Base-by-base conservation (phyloP, 64 coral and sea anemone genomes). In the Trachythela sp. region DNA sequence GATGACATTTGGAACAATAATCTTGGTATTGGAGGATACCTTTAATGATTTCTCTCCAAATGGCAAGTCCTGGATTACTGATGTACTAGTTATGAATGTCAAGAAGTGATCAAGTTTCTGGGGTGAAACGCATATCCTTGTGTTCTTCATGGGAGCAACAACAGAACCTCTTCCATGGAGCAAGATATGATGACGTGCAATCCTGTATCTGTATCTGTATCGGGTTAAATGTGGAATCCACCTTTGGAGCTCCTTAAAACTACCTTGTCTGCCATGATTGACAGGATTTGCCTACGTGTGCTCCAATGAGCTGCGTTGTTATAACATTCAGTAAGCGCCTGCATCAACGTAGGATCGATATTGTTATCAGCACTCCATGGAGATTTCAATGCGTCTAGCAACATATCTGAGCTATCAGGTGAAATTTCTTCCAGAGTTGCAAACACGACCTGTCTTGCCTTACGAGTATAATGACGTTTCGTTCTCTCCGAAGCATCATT, bases 131-230 rank as follows among this genome's bases (percentile, higher is more conserved):
- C n/a, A n/a, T n/a, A n/a, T n/a, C n/a, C n/a, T n/a, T n/a, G n/a
- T n/a, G n/a, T n/a, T n/a, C n/a, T n/a, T n/a, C n/a, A n/a, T n/a
- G n/a, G n/a, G n/a, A n/a, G n/a, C n/a, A n/a, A n/a, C n/a, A n/a
- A n/a, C n/a, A n/a, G n/a, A n/a, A n/a, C n/a, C n/a, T n/a, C n/a
- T n/a, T n/a, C n/a, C n/a, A n/a, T n/a, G n/a, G n/a, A n/a, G n/a
- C n/a, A n/a, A n/a, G n/a, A n/a, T n/a, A 37, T 93, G 87, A 84
- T 93, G 87, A 32, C 87, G 70, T 29, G 92, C 92, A 86, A 89
- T 77, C 56, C 86, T 93, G 83, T 83, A 93, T 35, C n/a, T n/a
- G n/a, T n/a, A n/a, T n/a, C 59, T 64, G 43, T 93, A 93, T n/a
- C 88, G 76, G 13, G 88, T 83, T 35, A 93, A 41, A 20, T 87